Percentiles rank a stretch among this genome's conserved stretches.
phyloP scores from a whole-genome alignment of 2,797 vertebrate species.

The Tamandua tetradactyla region DNA sequence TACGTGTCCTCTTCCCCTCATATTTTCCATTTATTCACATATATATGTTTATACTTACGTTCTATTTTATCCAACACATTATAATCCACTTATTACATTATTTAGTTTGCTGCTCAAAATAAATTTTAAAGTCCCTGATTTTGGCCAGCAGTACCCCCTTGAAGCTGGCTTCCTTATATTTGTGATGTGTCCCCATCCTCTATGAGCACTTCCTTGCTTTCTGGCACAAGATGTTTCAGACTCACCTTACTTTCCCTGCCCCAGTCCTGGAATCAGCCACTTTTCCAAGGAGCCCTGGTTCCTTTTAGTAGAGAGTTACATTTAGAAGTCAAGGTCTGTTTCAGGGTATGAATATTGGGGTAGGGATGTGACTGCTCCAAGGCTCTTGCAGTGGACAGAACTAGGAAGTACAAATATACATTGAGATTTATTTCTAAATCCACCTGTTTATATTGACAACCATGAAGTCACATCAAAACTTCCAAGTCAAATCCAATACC shows the following conservation, averaged over 20 bases:
- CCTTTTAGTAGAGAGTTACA: neutral
- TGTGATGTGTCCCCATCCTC: neutral
- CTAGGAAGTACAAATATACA: neutral
- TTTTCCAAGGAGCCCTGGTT: neutral
- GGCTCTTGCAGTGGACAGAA: neutral
- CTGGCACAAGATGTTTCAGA: neutral
- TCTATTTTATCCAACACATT: neutral
- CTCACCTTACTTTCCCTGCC: neutral
- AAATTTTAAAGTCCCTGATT: no score
- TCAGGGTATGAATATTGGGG: neutral
- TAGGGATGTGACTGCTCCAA: neutral
- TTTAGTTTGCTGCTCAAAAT: neutral
- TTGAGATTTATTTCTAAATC: neutral
- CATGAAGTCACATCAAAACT: neutral
- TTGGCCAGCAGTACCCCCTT: neutral
- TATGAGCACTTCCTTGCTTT: neutral
- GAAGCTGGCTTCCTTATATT: neutral
- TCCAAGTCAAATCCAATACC: fast-evolving
- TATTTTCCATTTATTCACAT: neutral
- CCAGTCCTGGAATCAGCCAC: neutral
- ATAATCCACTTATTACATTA: neutral
- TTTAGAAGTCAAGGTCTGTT: neutral
- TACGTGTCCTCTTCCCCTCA: neutral
- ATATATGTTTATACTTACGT: neutral
- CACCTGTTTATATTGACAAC: neutral